Conservation (phyloP, 2,797 vertebrate species). For the Enteromius afrohamiltoni region DNA sequence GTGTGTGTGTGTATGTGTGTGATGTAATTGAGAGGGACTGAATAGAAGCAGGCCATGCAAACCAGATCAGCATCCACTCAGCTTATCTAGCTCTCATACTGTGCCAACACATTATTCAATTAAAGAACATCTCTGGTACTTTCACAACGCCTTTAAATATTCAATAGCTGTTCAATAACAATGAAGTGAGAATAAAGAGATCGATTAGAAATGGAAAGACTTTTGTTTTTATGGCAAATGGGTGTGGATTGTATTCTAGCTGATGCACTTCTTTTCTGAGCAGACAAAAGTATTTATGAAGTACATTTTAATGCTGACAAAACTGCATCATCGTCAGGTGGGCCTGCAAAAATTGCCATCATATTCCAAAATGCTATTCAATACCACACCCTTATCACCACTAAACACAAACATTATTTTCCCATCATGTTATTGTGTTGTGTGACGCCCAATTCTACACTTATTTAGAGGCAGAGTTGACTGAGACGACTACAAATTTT, state of each 20-base stretch:
- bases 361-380: slow-evolving; percentile 11
- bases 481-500: slow-evolving; percentile 6
- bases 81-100: slow-evolving; percentile 8
- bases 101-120: slow-evolving; percentile 24
- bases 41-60: slow-evolving; percentile 51
- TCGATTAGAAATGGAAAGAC: not conserved
- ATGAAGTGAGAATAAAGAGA: slow-evolving; percentile 4
- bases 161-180: not conserved
- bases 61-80: slow-evolving; percentile 43
- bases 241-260: not conserved
- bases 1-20: slow-evolving; percentile 45
- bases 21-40: slow-evolving; percentile 46
- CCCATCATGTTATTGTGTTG: not conserved
- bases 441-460: not conserved
- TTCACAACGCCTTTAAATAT: not conserved
- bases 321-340: not conserved
- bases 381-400: slow-evolving; percentile 29
- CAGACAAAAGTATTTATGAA: not conserved
- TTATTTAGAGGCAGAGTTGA: not conserved
- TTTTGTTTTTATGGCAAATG: not conserved
- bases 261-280: not conserved
- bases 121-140: not conserved
- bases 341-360: not conserved
- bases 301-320: slow-evolving; percentile 1
- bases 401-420: slow-evolving; percentile 3